Evolutionary conservation across 2,797 vertebrate genomes (phyloP).

Genomic region (Chelmon rostratus): DNA sequence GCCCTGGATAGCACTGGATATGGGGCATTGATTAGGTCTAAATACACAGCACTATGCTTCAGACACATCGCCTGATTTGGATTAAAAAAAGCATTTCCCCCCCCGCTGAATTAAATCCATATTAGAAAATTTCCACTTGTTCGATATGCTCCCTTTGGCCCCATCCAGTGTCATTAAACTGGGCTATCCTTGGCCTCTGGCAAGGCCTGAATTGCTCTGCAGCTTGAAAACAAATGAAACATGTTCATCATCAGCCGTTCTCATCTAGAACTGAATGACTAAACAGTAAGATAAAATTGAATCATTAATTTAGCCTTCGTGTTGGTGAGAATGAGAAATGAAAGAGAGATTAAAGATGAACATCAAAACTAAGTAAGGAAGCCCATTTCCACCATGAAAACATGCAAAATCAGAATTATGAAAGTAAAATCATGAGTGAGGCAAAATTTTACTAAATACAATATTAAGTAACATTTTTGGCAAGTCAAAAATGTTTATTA

Average conservation of each 20-base stretch:
- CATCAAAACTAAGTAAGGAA: not conserved
- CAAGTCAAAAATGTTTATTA: too few species aligned
- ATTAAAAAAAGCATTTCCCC: not conserved
- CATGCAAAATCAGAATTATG: too few species aligned
- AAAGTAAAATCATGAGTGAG: not conserved
- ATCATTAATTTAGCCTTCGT: constrained; percentile 4
- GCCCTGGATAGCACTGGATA: constrained; percentile 54
- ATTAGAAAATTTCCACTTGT: constrained; percentile 19
- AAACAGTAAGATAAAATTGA: not conserved
- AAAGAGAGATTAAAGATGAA: not conserved
- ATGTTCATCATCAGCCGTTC: not conserved
- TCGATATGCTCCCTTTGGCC: constrained; percentile 17
- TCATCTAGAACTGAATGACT: not conserved
- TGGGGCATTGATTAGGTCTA: constrained; percentile 59
- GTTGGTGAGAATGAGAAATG: not conserved
- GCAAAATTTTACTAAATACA: not conserved
- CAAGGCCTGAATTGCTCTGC: not conserved
- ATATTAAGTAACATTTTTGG: too few species aligned
- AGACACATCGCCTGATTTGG: constrained; percentile 23
- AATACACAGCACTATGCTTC: constrained; percentile 24
- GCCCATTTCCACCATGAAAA: not conserved
- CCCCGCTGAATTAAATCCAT: constrained; percentile 26
- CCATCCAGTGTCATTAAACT: not conserved
- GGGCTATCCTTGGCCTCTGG: constrained; percentile 8
- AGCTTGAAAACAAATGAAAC: constrained; percentile 12